A percentile compares a stretch with the other conserved stretches of the same genome.
phyloP scores from a whole-genome alignment of 2,888 invertebrate species.

The Drosophila hamatofila region DNA sequence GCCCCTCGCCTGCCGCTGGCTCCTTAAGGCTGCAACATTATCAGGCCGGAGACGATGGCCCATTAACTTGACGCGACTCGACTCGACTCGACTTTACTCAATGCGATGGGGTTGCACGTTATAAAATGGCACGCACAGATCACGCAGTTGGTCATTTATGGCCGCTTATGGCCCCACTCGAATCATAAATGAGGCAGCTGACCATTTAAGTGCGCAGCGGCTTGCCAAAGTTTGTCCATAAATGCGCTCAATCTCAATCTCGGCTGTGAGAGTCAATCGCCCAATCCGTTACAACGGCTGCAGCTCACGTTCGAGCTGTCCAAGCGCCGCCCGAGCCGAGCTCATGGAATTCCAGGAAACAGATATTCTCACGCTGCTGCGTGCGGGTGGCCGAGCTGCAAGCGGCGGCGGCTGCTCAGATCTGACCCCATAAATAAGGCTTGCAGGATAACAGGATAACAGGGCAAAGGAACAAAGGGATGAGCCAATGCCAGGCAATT shows the following conservation, averaged over 20 bases:
- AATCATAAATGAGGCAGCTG: slow-evolving; percentile 54
- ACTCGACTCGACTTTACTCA: background rate
- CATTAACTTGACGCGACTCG: slow-evolving; percentile 7
- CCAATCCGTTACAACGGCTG: slow-evolving; percentile 40
- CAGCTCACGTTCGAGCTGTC: slow-evolving; percentile 48
- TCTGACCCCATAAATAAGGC: slow-evolving; percentile 69
- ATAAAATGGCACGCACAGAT: slow-evolving; percentile 45
- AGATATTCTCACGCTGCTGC: slow-evolving; percentile 68
- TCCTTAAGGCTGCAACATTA: background rate
- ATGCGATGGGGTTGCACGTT: slow-evolving; percentile 39
- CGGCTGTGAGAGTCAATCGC: slow-evolving; percentile 7
- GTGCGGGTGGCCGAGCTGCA: slow-evolving; percentile 60
- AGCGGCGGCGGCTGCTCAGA: slow-evolving; percentile 44
- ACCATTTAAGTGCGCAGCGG: slow-evolving; percentile 38
- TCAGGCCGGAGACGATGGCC: slow-evolving; percentile 12
- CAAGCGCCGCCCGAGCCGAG: slow-evolving; percentile 35
- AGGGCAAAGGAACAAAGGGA: slow-evolving; percentile 50
- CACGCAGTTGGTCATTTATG: slow-evolving; percentile 51
- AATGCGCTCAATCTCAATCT: slow-evolving; percentile 61
- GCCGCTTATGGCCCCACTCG: slow-evolving; percentile 19
- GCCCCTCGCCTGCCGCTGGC: background rate
- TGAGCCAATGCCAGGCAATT: slow-evolving; percentile 60
- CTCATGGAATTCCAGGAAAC: slow-evolving; percentile 58
- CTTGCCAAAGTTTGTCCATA: slow-evolving; percentile 52
- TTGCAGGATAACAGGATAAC: slow-evolving; percentile 44